These are phyloP conservation scores for Drymodes brunneopygia DNA, from an alignment of 2,113 vertebrate genomes.

Conservation along the genomic window DNA sequence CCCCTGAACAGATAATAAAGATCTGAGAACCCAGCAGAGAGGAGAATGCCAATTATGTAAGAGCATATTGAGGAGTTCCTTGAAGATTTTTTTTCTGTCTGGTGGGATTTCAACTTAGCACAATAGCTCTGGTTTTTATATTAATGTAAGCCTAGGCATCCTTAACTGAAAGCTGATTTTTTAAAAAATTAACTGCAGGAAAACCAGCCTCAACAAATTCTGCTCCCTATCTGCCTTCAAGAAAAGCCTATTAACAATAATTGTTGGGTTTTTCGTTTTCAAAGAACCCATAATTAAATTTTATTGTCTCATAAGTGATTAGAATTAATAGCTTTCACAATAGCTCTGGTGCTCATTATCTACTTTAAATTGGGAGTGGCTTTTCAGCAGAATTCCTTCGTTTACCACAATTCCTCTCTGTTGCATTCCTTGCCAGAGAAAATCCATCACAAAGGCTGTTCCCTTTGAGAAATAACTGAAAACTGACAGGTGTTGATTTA, in stretches of 20 bases:
- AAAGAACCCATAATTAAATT: conserved; percentile 73
- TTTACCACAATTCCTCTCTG: conserved; percentile 52
- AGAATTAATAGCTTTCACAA: conserved; percentile 71
- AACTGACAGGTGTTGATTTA: conserved; percentile 60
- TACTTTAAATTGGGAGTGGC: conserved; percentile 56
- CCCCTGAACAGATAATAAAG: not conserved
- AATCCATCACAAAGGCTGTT: conserved; percentile 46
- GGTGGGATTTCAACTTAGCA: not conserved
- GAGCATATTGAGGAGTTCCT: not conserved
- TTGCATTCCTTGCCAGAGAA: conserved; percentile 40
- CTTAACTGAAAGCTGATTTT: conserved; percentile 21
- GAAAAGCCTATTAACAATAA: conserved; percentile 72
- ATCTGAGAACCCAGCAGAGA: not conserved
- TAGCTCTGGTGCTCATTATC: conserved; percentile 53
- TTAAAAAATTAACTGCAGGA: conserved; percentile 14
- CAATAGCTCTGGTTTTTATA: not conserved
- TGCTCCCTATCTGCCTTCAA: conserved; percentile 51
- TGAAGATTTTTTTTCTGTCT: not conserved
- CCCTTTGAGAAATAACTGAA: conserved; percentile 48
- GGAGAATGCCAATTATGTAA: conserved; percentile 2
- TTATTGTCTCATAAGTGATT: conserved; percentile 74
- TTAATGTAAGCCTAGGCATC: not conserved
- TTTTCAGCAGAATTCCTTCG: conserved; percentile 54
- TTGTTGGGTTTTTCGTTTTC: conserved; percentile 61
- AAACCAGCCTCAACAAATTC: conserved; percentile 65